Evolutionary conservation across 2,888 invertebrate species (phyloP).

Genomic region (Pachymerium ferrugineum): DNA sequence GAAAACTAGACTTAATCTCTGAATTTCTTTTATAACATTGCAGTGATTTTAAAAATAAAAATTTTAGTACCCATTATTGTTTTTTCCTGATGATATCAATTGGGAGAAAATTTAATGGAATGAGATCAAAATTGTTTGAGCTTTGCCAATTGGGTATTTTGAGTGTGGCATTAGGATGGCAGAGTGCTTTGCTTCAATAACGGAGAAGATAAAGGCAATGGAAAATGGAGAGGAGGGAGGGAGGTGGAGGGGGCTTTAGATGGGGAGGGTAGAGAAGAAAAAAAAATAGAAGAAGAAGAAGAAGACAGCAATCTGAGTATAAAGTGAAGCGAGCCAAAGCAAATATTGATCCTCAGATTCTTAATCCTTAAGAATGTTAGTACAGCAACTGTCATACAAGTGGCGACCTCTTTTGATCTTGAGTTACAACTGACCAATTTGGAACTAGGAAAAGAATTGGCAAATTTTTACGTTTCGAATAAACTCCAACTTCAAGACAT

Average conservation of each 20-base stretch:
- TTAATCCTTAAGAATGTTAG: slow-evolving; percentile 3
- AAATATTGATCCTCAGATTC: slow-evolving; percentile 3
- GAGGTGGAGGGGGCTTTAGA: too few species aligned
- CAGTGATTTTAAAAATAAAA: background rate
- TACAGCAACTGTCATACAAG: slow-evolving; percentile 18
- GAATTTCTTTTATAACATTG: too few species aligned
- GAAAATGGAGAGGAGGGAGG: too few species aligned
- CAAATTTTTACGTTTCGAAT: too few species aligned
- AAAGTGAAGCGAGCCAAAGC: slow-evolving; percentile 25
- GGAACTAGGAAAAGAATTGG: too few species aligned
- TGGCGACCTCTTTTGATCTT: slow-evolving; percentile 4
- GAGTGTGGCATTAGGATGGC: background rate
- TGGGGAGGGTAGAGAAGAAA: background rate
- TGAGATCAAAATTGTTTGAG: slow-evolving; percentile 9
- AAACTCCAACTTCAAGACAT: too few species aligned
- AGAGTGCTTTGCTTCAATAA: slow-evolving; percentile 25
- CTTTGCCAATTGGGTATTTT: slow-evolving; percentile 17
- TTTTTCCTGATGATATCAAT: background rate
- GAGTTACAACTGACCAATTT: background rate
- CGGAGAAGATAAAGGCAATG: slow-evolving; percentile 15
- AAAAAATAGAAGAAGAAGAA: background rate
- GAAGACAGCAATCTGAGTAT: slow-evolving; percentile 20
- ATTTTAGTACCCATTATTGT: background rate
- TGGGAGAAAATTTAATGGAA: slow-evolving; percentile 7
- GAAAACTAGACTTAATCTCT: too few species aligned